Percentiles rank a stretch among this genome's conserved stretches.
phyloP scores from a whole-genome alignment of 1,140 invertebrate species.

The Drosophila sp. region DNA sequence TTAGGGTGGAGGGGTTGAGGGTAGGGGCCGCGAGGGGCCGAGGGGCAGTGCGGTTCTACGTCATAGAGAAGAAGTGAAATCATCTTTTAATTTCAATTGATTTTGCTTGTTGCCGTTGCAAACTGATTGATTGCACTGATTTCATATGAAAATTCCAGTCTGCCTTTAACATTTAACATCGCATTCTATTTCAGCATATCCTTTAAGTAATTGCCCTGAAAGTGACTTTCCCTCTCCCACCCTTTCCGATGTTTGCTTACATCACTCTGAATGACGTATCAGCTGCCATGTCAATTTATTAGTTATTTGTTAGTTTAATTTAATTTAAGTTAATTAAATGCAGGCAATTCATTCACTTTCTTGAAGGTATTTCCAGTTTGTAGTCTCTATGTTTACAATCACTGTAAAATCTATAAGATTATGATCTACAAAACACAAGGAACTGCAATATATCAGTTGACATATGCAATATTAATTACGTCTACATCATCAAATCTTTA shows the following conservation, averaged over 20 bases:
- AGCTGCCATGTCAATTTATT: slow-evolving; percentile 55
- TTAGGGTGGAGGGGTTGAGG: neutral
- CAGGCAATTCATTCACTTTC: slow-evolving; percentile 14
- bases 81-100: slow-evolving; percentile 83
- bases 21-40: neutral
- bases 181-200: slow-evolving; percentile 59
- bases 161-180: slow-evolving; percentile 44
- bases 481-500: no score
- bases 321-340: slow-evolving; percentile 77
- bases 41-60: neutral
- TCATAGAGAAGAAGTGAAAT: slow-evolving; percentile 55
- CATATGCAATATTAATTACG: no score
- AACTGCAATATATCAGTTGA: no score
- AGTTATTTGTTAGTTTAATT: slow-evolving; percentile 76
- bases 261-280: neutral
- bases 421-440: no score
- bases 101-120: slow-evolving; percentile 80
- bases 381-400: no score
- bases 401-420: no score
- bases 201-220: slow-evolving; percentile 72
- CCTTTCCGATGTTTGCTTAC: neutral
- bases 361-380: neutral
- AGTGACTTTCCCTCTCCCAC: slow-evolving; percentile 25
- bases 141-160: slow-evolving; percentile 76
- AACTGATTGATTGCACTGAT: slow-evolving; percentile 78